Conservation (phyloP, 2,113 vertebrate species). For the Anhinga anhinga region DNA sequence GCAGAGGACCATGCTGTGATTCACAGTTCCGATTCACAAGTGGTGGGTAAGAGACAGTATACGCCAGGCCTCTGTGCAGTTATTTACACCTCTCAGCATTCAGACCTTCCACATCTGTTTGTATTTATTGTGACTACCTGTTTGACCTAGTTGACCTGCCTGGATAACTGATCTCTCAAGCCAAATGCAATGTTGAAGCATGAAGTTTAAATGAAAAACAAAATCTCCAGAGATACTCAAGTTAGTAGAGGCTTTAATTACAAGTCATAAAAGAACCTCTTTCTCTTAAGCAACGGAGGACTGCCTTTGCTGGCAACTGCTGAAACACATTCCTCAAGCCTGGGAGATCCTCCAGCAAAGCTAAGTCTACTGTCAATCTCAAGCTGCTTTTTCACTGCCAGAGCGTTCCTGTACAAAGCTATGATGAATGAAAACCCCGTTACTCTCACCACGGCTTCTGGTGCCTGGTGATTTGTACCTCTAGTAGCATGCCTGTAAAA, state of each 20-base stretch:
- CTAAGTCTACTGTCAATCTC: neutral
- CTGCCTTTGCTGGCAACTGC: neutral
- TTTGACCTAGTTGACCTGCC: neutral
- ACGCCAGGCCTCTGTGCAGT: neutral
- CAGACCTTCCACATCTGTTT: neutral
- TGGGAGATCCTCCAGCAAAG: neutral
- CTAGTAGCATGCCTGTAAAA: neutral
- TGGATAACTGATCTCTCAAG: neutral
- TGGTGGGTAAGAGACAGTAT: neutral
- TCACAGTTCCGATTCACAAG: neutral
- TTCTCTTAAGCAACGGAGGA: neutral
- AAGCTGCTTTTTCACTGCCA: neutral
- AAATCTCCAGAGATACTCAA: neutral
- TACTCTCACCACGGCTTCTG: neutral
- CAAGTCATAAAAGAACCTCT: neutral
- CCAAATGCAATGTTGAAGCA: neutral
- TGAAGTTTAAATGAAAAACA: neutral
- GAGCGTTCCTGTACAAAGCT: neutral
- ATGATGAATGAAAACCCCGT: neutral
- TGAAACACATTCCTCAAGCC: neutral
- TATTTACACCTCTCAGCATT: neutral
- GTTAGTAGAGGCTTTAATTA: neutral
- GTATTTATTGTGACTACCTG: neutral
- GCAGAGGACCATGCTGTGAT: neutral
- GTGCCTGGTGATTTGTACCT: neutral